These are phyloP conservation scores for Trichosurus vulpecula DNA, from an alignment of 2,797 vertebrate species.

Conservation along the genomic window DNA sequence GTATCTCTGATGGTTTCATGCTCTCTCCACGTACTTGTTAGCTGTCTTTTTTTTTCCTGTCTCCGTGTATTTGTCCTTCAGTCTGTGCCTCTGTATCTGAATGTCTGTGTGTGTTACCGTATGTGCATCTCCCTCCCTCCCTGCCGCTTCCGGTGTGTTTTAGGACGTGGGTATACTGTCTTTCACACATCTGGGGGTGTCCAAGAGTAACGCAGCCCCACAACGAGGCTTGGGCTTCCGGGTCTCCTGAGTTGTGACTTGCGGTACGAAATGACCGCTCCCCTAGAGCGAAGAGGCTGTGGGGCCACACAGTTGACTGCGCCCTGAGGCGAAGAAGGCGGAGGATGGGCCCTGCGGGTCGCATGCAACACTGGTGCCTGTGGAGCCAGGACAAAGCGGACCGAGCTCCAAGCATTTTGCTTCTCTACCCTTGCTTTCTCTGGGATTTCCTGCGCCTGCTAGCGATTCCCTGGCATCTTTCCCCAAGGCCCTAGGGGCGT, in stretches of 20 bases:
- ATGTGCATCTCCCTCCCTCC: background rate
- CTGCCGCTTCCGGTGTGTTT: background rate
- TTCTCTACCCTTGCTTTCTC: background rate
- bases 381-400: background rate
- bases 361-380: background rate
- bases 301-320: too few species aligned
- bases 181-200: background rate
- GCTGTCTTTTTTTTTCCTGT: too few species aligned
- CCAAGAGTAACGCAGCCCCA: background rate
- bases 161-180: background rate
- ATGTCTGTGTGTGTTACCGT: background rate
- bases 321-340: background rate
- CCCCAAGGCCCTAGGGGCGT: background rate
- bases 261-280: background rate
- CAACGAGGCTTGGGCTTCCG: background rate
- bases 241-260: background rate
- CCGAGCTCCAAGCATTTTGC: background rate
- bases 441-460: background rate
- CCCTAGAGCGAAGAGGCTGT: background rate
- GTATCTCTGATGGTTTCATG: background rate
- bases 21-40: background rate
- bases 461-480: background rate
- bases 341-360: background rate
- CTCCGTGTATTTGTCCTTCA: background rate
- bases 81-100: background rate